These are phyloP conservation scores for Tetramorium simillimum DNA, from an alignment of 1,140 invertebrate species.

Conservation along the genomic window DNA sequence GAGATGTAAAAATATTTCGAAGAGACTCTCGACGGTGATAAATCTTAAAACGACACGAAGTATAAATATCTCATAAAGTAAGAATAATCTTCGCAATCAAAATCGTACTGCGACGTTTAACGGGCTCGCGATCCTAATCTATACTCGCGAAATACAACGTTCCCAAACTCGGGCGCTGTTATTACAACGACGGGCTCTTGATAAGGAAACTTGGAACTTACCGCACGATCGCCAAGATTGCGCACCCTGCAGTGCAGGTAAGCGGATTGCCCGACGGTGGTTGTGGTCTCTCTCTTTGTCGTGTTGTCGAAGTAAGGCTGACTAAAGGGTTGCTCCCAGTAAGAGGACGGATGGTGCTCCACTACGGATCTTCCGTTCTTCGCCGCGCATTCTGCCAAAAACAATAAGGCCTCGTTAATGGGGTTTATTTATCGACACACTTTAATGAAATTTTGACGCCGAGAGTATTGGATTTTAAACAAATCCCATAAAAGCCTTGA, in stretches of 20 bases:
- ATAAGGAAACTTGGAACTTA: conserved; percentile 86
- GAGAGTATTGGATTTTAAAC: neutral
- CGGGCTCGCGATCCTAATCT: neutral
- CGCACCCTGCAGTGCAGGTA: conserved; percentile 94
- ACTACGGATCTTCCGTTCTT: conserved; percentile 78
- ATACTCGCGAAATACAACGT: conserved; percentile 47
- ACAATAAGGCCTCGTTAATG: conserved; percentile 61
- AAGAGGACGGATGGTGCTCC: conserved; percentile 83
- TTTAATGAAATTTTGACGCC: neutral
- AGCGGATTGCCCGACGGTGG: conserved; percentile 94
- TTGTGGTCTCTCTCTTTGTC: conserved; percentile 92
- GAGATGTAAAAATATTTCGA: neutral
- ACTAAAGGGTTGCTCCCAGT: conserved; percentile 91
- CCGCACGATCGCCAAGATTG: conserved; percentile 94
- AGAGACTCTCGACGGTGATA: neutral
- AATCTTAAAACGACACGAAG: neutral
- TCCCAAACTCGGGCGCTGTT: conserved; percentile 37
- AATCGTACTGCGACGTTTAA: conserved; percentile 23
- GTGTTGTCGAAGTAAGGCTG: conserved; percentile 96
- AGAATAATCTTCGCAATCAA: neutral
- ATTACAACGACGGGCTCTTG: conserved; percentile 60
- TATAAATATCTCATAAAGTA: neutral
- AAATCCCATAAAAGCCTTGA: neutral
- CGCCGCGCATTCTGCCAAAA: conserved; percentile 77
- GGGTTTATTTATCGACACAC: conserved; percentile 24